phyloP scores from a whole-genome alignment of 2,797 vertebrate genomes.

The Danionella dracula region DNA sequence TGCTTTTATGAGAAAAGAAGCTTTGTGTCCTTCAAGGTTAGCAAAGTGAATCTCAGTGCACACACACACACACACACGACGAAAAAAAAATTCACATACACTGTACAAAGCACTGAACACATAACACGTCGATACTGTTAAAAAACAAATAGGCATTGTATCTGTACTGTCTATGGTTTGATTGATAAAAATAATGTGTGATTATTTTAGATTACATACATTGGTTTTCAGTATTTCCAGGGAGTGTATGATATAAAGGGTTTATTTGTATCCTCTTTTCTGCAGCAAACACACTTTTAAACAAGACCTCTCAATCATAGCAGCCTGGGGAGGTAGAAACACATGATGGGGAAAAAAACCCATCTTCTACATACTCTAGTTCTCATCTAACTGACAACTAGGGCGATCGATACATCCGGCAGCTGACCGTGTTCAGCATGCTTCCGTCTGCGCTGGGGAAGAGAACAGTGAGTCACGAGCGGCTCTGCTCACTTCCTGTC shows the following conservation, averaged over 20 bases:
- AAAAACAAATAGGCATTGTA: no score
- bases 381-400: constrained; percentile 33
- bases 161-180: no score
- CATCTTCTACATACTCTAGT: not conserved
- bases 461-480: not conserved
- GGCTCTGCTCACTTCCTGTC: not conserved
- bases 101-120: no score
- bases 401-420: constrained; percentile 42
- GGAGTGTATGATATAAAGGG: no score
- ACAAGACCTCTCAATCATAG: not conserved
- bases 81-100: no score
- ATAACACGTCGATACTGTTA: no score
- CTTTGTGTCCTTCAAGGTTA: not conserved
- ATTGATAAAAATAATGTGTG: no score
- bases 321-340: not conserved
- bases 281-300: not conserved
- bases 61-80: no score
- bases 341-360: constrained; percentile 18
- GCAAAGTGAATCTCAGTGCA: not conserved
- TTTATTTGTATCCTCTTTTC: not conserved
- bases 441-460: constrained; percentile 3
- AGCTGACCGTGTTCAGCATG: not conserved
- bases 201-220: no score
- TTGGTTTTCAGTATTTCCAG: no score
- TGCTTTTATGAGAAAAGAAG: not conserved